A percentile compares a stretch with the other conserved stretches of the same genome.
Evolutionary conservation across 2,113 vertebrate species (phyloP).

Genomic region (Mellivora capensis): DNA sequence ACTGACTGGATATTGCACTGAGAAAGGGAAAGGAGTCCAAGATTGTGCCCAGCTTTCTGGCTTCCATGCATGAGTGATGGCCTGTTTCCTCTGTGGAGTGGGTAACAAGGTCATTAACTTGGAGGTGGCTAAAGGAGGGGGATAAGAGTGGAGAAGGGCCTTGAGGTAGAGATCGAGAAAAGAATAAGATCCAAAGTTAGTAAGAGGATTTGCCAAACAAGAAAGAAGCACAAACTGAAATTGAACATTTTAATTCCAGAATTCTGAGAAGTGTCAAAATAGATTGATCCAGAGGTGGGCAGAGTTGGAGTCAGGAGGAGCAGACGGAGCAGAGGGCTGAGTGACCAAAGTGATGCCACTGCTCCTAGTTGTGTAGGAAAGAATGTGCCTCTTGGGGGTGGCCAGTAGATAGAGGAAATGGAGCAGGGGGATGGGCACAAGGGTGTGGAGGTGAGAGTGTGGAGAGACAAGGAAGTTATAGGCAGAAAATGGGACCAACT

Average conservation of each 20-base stretch:
- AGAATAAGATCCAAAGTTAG: neutral
- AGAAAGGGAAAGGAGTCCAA: neutral
- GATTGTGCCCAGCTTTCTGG: neutral
- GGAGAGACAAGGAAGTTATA: neutral
- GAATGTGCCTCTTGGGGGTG: neutral
- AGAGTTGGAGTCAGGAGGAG: neutral
- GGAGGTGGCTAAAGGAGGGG: neutral
- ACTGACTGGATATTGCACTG: neutral
- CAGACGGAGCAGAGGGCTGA: neutral
- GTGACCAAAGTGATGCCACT: neutral
- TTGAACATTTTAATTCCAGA: neutral
- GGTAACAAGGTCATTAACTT: neutral
- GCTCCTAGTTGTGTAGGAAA: neutral
- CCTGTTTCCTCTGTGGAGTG: neutral
- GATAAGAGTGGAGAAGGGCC: neutral
- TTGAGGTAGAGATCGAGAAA: neutral
- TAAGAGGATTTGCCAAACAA: neutral
- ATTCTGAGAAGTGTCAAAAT: neutral
- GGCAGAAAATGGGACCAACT: neutral
- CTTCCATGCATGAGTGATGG: neutral
- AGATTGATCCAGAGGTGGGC: neutral
- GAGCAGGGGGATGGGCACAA: neutral
- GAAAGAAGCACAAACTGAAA: neutral
- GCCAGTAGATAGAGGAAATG: neutral
- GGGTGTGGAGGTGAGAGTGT: neutral